Base-by-base conservation (phyloP, 2,797 vertebrate genomes). In the Schizopygopsis malacanthus region DNA sequence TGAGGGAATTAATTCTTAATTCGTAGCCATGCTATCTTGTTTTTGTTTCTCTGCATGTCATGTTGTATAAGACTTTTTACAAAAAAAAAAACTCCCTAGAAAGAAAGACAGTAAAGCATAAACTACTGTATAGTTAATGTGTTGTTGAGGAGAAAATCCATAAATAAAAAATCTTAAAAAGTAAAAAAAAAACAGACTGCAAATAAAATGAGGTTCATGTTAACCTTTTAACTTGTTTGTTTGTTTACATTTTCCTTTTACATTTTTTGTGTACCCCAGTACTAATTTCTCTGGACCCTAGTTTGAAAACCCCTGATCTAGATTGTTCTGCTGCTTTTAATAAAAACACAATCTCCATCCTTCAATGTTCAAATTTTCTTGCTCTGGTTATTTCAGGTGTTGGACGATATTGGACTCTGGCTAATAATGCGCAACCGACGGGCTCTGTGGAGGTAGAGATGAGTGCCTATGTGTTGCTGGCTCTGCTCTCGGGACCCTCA, bases 361-460 rank as follows among this genome's bases (percentile, higher is more conserved):
- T 4, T 63, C n/a, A 7, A 13, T 41, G 15, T 73, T 15, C 18
- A 16, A 56, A 1, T 28, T 65, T 65, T 15, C n/a, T 33, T 47
- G 2, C 11, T 22, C 37, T 59, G 22, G 15, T 82, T 12, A 67
- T 73, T 79, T 77, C 70, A 96, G 95, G 85, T 2, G 89, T 89
- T 2, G 85, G 69, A 2, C 90, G 91, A n/a, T 91, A 94, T 90
- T 96, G 94, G 95, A 47, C 85, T 70, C 83, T 81, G 0, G 90
- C 41, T 15, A 87, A 84, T 4, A 88, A 90, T 18, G 20, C 2
- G 4, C 89, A 78, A 25, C 78, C 78, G 11, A 71, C 88, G 20
- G 93, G 93, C 88, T 96, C 96, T 37, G 86, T 96, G 82, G 95
- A 96, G 86, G 95, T 98, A 88, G 97, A 98, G 93, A 93, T 96